Evolutionary conservation across 2,888 invertebrate genomes (phyloP), one percentile per base, ranked within the genome.

Genomic region (Melieria crassipennis): DNA sequence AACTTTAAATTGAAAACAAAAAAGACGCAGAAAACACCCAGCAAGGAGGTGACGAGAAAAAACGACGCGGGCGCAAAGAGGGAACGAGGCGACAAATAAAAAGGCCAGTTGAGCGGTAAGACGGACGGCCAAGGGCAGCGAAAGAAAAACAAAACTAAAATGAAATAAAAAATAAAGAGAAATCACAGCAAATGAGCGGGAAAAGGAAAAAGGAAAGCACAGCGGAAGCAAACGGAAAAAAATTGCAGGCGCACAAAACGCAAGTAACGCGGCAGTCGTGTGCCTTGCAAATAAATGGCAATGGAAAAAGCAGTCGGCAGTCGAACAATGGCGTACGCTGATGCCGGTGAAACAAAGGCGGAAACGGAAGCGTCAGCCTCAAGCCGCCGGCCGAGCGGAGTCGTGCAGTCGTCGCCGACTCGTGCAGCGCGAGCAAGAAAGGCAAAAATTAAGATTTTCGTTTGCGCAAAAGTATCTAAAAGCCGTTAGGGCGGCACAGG

Each of bases 1-100:
- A 48, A 62, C 46, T 62, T 30, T 52, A 69, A 69, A 69, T 62
- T 62, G 68, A 69, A 62, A 69, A 69, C 45, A 62, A 62, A 30
- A 61, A 30, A 56, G 43, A n/a, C 3, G 13, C 30, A 46, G 62
- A 30, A 52, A 56, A 7, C 11, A 13, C 56, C 7, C n/a, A 47
- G 16, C 16, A 57, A 47, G 5, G 4, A 69, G 46, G 48, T 10
- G 30, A 7, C 48, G 61, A 16, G 10, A 16, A 67, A 16, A 5
- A 48, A 13, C 13, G 42, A 66, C 7, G 13, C 5, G 9, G 57
- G 57, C 4, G 11, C 7, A 57, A 57, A 46, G 11, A 46, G 4
- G 6, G 30, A 42, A 52, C 43, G 7, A 10, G 55, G 16, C 47
- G 61, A 30, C 3, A 30, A 30, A 30, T 30, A 30, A 30, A 30